A percentile compares a stretch with the other conserved stretches of the same genome.
These are phyloP conservation scores for Conomelus anceps DNA, from an alignment of 2,888 invertebrate genomes.

Conservation along the genomic window DNA sequence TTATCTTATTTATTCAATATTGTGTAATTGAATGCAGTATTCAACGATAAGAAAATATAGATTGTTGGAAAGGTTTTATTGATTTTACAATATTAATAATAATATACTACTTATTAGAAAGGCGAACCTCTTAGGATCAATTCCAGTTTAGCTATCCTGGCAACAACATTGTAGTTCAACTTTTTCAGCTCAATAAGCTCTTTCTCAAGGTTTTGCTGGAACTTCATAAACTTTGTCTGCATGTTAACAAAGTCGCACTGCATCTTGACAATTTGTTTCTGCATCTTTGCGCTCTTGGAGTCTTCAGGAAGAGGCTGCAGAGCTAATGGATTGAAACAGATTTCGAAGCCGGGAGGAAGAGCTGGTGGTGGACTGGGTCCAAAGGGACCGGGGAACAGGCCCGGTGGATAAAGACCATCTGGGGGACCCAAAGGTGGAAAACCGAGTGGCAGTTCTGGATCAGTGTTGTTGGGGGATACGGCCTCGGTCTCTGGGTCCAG, in stretches of 20 bases:
- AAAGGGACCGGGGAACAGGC: not conserved
- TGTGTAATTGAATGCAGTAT: too few species aligned
- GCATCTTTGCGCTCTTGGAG: not conserved
- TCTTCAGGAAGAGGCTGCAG: not conserved
- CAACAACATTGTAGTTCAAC: not conserved
- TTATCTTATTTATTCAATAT: too few species aligned
- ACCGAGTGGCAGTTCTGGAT: not conserved
- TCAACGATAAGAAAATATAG: too few species aligned
- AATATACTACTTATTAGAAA: too few species aligned
- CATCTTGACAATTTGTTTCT: not conserved
- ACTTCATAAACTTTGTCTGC: not conserved
- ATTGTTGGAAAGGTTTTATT: too few species aligned
- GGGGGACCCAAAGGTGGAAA: not conserved
- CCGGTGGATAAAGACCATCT: not conserved
- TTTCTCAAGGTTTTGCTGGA: not conserved
- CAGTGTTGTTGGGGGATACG: not conserved
- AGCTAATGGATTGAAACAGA: not conserved
- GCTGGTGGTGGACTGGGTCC: not conserved
- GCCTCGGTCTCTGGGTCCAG: slow-evolving; percentile 2
- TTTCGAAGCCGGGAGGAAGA: not conserved
- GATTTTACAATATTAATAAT: too few species aligned
- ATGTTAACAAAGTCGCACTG: not conserved
- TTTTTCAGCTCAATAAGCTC: not conserved
- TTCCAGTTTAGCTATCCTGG: not conserved
- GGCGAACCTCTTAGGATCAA: not conserved